Conservation (phyloP, 2,888 invertebrate species). For the Sylvicola cinctus region DNA sequence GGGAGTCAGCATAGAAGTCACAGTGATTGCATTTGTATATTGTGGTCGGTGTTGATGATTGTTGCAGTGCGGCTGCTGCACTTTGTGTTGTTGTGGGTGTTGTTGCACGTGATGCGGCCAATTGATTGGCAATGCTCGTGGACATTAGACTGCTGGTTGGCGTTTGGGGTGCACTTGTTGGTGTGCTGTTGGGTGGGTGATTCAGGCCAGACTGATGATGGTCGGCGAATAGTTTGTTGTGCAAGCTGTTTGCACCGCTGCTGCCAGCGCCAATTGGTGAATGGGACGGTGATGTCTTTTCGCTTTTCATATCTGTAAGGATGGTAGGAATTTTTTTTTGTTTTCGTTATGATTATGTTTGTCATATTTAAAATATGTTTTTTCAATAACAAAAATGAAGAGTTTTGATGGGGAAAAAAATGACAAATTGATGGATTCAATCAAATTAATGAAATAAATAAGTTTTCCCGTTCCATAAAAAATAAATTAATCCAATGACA, state of each 20-base stretch:
- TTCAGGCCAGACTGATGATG: not conserved
- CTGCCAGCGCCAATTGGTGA: constrained; percentile 6
- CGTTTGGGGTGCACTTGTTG: not conserved
- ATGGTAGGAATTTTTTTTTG: too few relatives aligned
- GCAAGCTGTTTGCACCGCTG: constrained; percentile 1
- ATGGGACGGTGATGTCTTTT: constrained; percentile 8
- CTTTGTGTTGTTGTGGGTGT: constrained; percentile 23
- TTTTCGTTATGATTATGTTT: too few relatives aligned
- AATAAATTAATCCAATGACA: too few relatives aligned
- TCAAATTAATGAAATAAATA: too few relatives aligned
- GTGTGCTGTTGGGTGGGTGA: constrained; percentile 3
- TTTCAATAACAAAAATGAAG: too few relatives aligned
- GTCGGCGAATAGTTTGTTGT: not conserved
- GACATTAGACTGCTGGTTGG: constrained; percentile 3
- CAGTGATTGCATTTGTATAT: constrained; percentile 23
- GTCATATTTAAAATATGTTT: too few relatives aligned
- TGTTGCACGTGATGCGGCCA: not conserved
- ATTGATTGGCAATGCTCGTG: constrained; percentile 2
- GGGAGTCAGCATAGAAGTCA: constrained; percentile 21
- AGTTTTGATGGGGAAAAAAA: too few relatives aligned
- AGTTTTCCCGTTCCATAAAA: too few relatives aligned
- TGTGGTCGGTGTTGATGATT: constrained; percentile 7
- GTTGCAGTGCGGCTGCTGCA: constrained; percentile 13
- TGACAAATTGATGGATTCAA: too few relatives aligned
- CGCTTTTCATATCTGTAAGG: constrained; percentile 9